Base-by-base conservation (phyloP, 2,888 invertebrate genomes). In the Autographa pulchrina region DNA sequence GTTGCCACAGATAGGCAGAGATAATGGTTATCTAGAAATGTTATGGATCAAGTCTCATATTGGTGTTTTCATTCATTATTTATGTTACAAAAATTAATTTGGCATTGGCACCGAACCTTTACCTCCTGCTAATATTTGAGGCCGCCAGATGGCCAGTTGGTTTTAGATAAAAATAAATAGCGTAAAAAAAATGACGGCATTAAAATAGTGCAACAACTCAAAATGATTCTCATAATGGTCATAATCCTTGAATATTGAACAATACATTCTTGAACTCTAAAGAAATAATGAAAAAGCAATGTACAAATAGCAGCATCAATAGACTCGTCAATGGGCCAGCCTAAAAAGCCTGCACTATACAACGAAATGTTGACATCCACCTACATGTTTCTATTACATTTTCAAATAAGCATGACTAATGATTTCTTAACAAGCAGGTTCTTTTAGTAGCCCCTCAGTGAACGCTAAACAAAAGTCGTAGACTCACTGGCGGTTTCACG, bases 341-440 rank as follows among this genome's bases (percentile, higher is more conserved):
- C 11, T 62, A 59, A 68, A 70, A 61, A 68, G 59, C 41, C 14
- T 67, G 60, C 16, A 65, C 58, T 41, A 64, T 38, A 62, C 65
- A 79, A 65, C 60, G 73, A 63, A 41, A 70, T 72, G 70, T 73
- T 65, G 65, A 73, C 71, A 80, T 72, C 64, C 54, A 65, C 67
- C 68, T 66, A 75, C 70, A 81, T 62, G 68, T 70, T 66, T 75
- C 74, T 81, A 80, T 82, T 87, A 86, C 85, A 88, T 88, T 90
- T 89, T 89, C 88, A 90, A 92, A 92, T 93, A 93, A 91, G 92
- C 93, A 90, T 93, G 91, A 92, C 93, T 94, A 94, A 94, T 93
- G 92, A 93, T 89, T 91, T 90, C 91, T 89, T 92, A 93, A 92
- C 92, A 92, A 93, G 92, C 89, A 91, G 91, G 91, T 92, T 92